Percentiles rank a stretch among this genome's conserved stretches.
Conservation (phyloP, 2,888 invertebrate species). For the Pyralis farinalis region DNA sequence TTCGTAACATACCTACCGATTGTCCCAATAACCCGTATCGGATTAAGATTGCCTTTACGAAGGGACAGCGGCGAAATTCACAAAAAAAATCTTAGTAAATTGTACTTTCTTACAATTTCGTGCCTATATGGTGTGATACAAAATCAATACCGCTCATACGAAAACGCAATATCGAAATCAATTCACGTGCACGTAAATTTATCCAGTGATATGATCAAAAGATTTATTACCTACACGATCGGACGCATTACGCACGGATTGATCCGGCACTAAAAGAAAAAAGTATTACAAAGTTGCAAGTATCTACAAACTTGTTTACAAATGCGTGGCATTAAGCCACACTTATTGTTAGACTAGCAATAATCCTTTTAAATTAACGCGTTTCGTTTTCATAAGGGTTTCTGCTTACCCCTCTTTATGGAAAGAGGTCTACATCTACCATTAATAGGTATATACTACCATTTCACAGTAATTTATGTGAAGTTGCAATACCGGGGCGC, state of each 20-base stretch:
- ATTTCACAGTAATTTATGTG: no score
- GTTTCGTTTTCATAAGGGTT: conserved; percentile 6
- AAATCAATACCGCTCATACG: not conserved
- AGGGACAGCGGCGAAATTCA: no score
- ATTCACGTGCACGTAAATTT: not conserved
- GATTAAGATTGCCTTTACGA: not conserved
- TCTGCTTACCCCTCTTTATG: not conserved
- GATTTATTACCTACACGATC: no score
- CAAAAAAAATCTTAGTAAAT: no score
- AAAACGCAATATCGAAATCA: not conserved
- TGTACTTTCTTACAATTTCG: not conserved
- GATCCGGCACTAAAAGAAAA: no score
- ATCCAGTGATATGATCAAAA: no score
- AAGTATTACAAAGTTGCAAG: no score
- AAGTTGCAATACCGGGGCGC: no score
- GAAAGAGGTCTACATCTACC: no score
- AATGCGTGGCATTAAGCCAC: not conserved
- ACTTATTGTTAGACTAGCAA: not conserved
- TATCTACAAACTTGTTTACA: no score
- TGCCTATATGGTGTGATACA: not conserved
- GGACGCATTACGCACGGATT: no score
- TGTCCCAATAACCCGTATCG: not conserved
- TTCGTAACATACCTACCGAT: not conserved
- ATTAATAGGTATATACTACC: no score
- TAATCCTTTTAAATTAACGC: not conserved